phyloP scores from a whole-genome alignment of 2,888 invertebrate genomes.

The Mactromeris polynyma region DNA sequence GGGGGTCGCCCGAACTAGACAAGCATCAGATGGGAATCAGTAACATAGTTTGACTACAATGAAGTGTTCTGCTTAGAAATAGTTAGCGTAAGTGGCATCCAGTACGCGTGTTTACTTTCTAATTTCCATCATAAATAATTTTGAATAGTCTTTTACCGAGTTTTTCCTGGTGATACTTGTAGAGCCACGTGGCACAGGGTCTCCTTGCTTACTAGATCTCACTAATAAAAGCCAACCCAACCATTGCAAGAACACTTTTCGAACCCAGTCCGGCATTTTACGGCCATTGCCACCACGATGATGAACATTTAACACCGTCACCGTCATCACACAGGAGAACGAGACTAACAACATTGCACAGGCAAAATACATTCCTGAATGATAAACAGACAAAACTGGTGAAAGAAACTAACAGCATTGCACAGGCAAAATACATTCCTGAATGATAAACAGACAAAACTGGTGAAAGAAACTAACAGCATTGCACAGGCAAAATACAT shows the following conservation, averaged over 20 bases:
- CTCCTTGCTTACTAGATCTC: background rate
- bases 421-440: constrained; percentile 76
- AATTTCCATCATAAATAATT: background rate
- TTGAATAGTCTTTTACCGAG: background rate
- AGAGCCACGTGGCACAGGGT: background rate
- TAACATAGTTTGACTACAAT: too few relatives aligned
- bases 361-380: constrained; percentile 74
- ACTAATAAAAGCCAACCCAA: constrained; percentile 46
- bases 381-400: too few relatives aligned
- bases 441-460: constrained; percentile 26
- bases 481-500: constrained; percentile 75
- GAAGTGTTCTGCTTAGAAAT: too few relatives aligned
- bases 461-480: constrained; percentile 74
- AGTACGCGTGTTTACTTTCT: background rate
- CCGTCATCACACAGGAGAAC: constrained; percentile 76
- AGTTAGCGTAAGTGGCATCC: too few relatives aligned
- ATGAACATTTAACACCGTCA: constrained; percentile 73
- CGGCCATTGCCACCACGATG: constrained; percentile 67
- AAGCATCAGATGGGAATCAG: too few relatives aligned
- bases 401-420: constrained; percentile 73
- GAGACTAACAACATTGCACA: constrained; percentile 76
- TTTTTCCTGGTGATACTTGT: background rate
- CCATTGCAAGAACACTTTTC: constrained; percentile 63
- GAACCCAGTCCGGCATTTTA: constrained; percentile 64
- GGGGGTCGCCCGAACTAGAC: too few relatives aligned